Evolutionary conservation across 2,797 vertebrate genomes (phyloP).

Genomic region (Threskiornis aethiopicus): DNA sequence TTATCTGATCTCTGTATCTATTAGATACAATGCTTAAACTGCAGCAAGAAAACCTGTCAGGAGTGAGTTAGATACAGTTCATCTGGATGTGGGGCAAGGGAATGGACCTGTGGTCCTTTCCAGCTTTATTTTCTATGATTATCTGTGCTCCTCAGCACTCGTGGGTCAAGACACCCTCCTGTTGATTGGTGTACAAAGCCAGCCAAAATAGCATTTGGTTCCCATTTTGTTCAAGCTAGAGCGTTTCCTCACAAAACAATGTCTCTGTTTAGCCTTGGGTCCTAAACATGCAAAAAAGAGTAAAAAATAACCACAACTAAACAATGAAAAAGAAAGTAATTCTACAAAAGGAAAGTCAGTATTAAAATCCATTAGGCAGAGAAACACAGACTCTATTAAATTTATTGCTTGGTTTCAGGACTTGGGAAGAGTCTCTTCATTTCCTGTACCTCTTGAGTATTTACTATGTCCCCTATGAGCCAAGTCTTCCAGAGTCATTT

Average conservation of each 20-base stretch:
- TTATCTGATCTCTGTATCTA: background rate
- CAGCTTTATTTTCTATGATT: background rate
- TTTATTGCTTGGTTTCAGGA: conserved; percentile 56
- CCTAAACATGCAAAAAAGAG: background rate
- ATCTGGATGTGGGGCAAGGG: background rate
- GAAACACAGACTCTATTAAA: conserved; percentile 36
- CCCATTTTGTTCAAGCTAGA: background rate
- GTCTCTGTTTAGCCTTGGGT: background rate
- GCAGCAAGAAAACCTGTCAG: background rate
- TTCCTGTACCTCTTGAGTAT: conserved; percentile 66
- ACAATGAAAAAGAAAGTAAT: background rate
- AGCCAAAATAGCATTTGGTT: background rate
- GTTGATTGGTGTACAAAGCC: background rate
- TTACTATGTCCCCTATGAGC: conserved; percentile 55
- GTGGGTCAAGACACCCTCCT: background rate
- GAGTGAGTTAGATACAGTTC: background rate
- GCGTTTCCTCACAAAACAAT: background rate
- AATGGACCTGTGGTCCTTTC: background rate
- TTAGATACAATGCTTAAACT: background rate
- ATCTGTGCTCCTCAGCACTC: background rate
- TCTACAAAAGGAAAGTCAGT: background rate
- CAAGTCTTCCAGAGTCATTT: conserved; percentile 66
- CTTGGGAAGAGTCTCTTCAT: conserved; percentile 56
- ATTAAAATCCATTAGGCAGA: conserved; percentile 41
- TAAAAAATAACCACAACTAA: background rate